Base-by-base conservation (phyloP, 2,113 vertebrate species). In the Poicephalus meyeri region DNA sequence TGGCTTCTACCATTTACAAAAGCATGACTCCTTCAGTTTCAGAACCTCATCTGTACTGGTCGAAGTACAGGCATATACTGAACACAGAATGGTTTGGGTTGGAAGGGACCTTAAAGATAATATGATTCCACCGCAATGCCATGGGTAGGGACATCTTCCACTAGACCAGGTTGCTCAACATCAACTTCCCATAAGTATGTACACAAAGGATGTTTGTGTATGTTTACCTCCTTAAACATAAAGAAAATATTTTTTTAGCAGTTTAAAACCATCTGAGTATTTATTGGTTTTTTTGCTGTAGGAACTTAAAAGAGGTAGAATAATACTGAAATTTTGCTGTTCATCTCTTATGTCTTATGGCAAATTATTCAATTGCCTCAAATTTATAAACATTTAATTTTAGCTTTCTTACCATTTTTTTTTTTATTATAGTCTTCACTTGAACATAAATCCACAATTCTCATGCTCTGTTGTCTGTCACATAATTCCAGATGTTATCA, bases 351-450 rank as follows among this genome's bases (percentile, higher is more conserved):
- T 7, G 17, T 46, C 24, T 68, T 68, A 60, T 2, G 60, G 24
- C 19, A 70, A 39, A 28, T 70, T 69, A 52, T 76, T 70, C 24
- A 35, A 4, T 69, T 55, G 19, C 58, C 52, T 95, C 82, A 88
- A 73, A n/a, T 87, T 80, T 35, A 31, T 46, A 42, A 50, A 31
- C 73, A 80, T 91, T 91, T 88, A 25, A 84, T 94, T 96, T 83
- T 61, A 83, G 73, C n/a, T 69, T 86, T 63, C 79, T 94, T 94
- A 83, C 50, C 31, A 23, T 90, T 88, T 96, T 91, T 37, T 37
- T 25, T 83, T 12, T 79, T 31, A 70, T 74, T 42, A 47, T 74
- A 25, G 49, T 81, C 11, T 37, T 39, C 19, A 35, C 39, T 90
- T 69, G 60, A 71, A 42, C 28, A 41, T 94, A 53, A 69, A 56